Base-by-base conservation (phyloP, 1,140 invertebrate genomes). In the Tetragnatha versicolor region DNA sequence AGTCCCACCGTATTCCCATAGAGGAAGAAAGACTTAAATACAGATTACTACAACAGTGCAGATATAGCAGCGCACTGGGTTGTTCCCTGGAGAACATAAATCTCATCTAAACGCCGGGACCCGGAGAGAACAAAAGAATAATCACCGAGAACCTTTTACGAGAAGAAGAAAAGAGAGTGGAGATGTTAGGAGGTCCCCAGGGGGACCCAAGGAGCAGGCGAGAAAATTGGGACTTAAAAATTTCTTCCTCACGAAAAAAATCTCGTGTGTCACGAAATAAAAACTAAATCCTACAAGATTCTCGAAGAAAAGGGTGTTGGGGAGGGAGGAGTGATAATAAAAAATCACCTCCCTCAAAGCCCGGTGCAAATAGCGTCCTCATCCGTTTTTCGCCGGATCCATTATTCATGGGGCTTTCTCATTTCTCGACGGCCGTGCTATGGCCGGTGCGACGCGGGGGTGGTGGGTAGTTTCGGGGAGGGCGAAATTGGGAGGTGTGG, bases 151-250 rank as follows among this genome's bases (percentile, higher is more conserved):
- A n/a, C n/a, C n/a, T n/a, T n/a, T 9, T 17, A 45, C 7, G 17
- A 9, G n/a, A 45, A 9, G 9, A 45, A 9, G 17, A 17, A 45
- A 45, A 45, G 39, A 17, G 39, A 45, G 17, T 9, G 17, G 17
- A 45, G 17, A 17, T 9, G 39, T 9, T 45, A 55, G 17, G 17
- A 55, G 12, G 25, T 68, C 65, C 31, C 65, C 33, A 17, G 25
- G 33, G 47, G n/a, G 39, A 39, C 33, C 29, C 20, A 49, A 63
- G 27, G 3, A 75, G 72, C 49, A 33, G 27, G 29, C 35, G 39
- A 61, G 68, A 75, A 75, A 75, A 75, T 75, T 75, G 72, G 72
- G 63, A 75, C 72, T 75, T 75, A 75, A 75, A 75, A 75, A 63
- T 63, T 75, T 37, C 42, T 58, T n/a, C n/a, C n/a, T 42, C 69